A percentile compares a stretch with the other conserved stretches of the same genome.
phyloP scores from a whole-genome alignment of 1,140 invertebrate genomes.

The Drusus annulatus region DNA sequence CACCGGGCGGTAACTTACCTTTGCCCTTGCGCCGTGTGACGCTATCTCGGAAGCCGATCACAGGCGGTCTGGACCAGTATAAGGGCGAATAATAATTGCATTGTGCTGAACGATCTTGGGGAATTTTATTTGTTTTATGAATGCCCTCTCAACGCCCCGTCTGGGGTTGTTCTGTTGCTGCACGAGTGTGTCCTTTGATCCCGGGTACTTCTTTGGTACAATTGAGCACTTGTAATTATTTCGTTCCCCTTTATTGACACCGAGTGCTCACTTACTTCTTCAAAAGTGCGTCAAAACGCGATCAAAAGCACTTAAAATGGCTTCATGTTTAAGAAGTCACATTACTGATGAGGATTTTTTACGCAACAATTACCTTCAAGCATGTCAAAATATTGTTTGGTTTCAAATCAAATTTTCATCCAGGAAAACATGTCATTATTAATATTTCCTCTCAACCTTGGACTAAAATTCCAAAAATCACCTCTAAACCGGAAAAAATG shows the following conservation, averaged over 20 bases:
- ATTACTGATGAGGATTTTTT: neutral
- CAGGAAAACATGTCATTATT: no score
- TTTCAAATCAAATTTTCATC: no score
- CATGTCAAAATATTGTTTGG: no score
- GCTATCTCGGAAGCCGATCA: constrained; percentile 33
- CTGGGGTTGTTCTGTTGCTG: neutral
- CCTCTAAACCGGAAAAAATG: no score
- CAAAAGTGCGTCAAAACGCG: neutral
- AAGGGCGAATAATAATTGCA: constrained; percentile 22
- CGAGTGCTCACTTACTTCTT: no score
- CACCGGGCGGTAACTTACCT: neutral
- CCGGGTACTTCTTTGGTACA: neutral
- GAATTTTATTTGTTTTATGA: constrained; percentile 10
- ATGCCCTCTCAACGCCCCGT: constrained; percentile 18
- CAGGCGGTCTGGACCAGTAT: neutral
- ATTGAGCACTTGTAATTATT: neutral
- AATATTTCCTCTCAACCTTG: no score
- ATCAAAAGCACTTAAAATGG: neutral
- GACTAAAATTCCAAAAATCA: no score
- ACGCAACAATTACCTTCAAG: no score
- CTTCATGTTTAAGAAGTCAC: neutral
- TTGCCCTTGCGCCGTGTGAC: neutral
- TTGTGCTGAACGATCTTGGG: constrained; percentile 4
- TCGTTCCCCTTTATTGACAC: neutral
- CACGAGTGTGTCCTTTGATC: neutral